Percentiles rank a stretch among this genome's conserved stretches.
Conservation (phyloP, 2,113 vertebrate species). For the Aptenodytes forsteri region DNA sequence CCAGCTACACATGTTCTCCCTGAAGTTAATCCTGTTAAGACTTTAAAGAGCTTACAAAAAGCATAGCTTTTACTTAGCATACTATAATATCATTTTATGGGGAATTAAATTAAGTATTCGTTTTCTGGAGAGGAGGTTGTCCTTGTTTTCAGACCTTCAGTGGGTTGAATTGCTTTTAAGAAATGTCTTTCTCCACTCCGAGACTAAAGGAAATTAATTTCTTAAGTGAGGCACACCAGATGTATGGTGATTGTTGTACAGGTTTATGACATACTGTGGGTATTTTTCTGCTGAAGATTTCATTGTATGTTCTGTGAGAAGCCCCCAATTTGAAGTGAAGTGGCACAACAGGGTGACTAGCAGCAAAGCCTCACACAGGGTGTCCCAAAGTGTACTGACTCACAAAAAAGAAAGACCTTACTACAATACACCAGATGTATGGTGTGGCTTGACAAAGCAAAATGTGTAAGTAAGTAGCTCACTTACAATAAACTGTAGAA, state of each 20-base stretch:
- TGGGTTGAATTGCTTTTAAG: neutral
- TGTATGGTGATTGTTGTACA: neutral
- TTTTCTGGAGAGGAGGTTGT: neutral
- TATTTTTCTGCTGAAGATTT: neutral
- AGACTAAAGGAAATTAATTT: neutral
- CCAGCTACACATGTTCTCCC: neutral
- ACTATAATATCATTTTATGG: neutral
- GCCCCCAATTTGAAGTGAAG: neutral
- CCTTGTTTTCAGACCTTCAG: neutral
- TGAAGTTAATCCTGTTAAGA: neutral
- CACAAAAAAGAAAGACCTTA: neutral
- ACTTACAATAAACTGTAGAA: neutral
- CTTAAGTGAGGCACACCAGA: neutral
- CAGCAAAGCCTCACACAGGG: neutral
- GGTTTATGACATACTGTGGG: accelerated
- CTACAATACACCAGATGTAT: neutral
- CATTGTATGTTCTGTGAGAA: neutral
- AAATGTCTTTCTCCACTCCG: neutral
- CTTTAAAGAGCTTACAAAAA: neutral
- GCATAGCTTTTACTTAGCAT: neutral
- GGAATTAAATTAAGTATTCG: neutral
- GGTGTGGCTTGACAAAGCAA: neutral
- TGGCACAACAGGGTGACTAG: neutral
- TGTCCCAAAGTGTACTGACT: neutral
- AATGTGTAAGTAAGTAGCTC: neutral